Base-by-base conservation (phyloP, 2,797 vertebrate genomes). In the Myotis pilosus region DNA sequence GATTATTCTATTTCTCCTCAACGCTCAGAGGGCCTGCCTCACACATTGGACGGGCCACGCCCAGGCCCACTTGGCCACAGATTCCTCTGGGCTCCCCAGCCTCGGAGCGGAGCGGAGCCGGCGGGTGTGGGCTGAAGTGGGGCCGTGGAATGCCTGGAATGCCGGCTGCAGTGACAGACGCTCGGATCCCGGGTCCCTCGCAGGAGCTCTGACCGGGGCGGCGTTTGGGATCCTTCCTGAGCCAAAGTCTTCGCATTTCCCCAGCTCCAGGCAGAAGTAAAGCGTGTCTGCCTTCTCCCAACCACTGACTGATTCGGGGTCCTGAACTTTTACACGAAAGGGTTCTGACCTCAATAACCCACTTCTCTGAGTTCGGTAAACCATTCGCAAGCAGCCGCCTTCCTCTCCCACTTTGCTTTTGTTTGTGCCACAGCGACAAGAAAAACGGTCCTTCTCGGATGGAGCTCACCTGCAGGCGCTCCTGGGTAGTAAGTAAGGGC, bases 81-180 rank as follows among this genome's bases (percentile, higher is more conserved):
- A 28, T 71, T 4, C 85, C 72, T 28, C n/a, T 6, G 17, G 13
- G 41, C 71, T 69, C 72, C n/a, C 0, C 13, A 33, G 76, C 49
- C 75, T 8, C 12, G n/a, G 75, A 36, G 23, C 22, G 68, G 44
- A 23, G 44, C 2, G 7, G 76, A 93, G 68, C 81, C 11, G 49
- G 89, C 9, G 19, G 88, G 95, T 33, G 94, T 96, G 94, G 97
- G 96, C 97, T 33, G 89, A 33, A 91, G 28, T 69, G 62, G 69
- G 91, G 71, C 90, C 17, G 4, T 51, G 83, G 71, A 75, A 95
- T 95, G 96, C 47, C 90, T 55, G 96, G 97, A 96, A 97, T 97
- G 96, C 95, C 2, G 1, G 41, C 12, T 38, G 17, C 72, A 20
- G 84, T 3, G 74, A 86, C 80, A 36, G 47, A 13, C 38, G 0